These are phyloP conservation scores for Tyrannus savana DNA, from an alignment of 2,113 vertebrate genomes.

Conservation along the genomic window DNA sequence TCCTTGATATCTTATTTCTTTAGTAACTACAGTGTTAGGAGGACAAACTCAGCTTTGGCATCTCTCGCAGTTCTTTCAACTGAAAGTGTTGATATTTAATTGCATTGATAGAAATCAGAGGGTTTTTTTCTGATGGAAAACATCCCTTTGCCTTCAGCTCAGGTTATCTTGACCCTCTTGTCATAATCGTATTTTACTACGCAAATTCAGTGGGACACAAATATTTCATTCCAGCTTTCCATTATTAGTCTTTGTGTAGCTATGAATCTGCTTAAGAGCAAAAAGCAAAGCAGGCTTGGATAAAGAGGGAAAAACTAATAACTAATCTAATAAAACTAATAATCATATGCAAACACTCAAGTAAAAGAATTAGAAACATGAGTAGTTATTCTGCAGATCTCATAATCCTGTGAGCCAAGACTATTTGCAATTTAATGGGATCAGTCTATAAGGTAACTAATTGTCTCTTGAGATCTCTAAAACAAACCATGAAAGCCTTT, in stretches of 20 bases:
- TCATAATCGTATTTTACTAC: background rate
- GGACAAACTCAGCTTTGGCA: background rate
- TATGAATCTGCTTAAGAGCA: background rate
- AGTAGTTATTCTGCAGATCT: background rate
- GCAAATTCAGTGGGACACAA: background rate
- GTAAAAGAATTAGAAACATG: background rate
- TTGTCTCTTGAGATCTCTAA: background rate
- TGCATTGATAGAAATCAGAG: background rate
- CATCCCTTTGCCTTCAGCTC: background rate
- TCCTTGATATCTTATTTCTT: background rate
- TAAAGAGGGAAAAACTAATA: conserved; percentile 13
- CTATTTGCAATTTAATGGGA: background rate
- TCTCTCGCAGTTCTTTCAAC: background rate
- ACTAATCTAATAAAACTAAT: conserved; percentile 15
- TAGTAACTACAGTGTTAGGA: background rate
- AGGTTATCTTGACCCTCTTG: background rate
- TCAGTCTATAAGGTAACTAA: background rate
- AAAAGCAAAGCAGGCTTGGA: background rate
- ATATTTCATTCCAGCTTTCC: background rate
- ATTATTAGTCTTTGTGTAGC: background rate
- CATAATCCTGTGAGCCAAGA: background rate
- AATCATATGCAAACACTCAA: background rate
- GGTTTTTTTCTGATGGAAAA: background rate
- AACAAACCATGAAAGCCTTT: background rate
- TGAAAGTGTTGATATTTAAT: background rate